Evolutionary conservation across 2,888 invertebrate genomes (phyloP).

Genomic region (Panopea generosa): DNA sequence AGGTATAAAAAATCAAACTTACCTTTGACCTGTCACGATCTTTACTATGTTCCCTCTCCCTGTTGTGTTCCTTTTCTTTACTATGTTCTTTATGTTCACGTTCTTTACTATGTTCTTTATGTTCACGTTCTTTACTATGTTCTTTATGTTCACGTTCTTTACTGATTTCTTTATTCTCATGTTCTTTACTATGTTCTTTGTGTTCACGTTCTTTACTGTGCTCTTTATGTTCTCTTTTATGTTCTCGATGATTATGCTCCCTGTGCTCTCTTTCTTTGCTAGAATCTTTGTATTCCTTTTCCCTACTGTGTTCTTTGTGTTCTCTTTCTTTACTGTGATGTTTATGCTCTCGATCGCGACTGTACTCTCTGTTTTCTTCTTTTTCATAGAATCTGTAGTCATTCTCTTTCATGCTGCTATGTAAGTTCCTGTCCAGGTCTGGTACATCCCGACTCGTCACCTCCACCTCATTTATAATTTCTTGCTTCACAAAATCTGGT

Average conservation of each 20-base stretch:
- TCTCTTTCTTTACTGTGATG: slow-evolving; percentile 33
- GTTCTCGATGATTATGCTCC: not conserved
- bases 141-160: slow-evolving; percentile 24
- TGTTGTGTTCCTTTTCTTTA: slow-evolving; percentile 17
- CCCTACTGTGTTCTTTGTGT: not conserved
- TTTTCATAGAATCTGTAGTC: slow-evolving; percentile 1
- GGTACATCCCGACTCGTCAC: too few relatives aligned
- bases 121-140: not conserved
- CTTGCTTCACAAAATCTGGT: too few relatives aligned
- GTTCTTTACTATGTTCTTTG: not conserved
- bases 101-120: slow-evolving; percentile 5
- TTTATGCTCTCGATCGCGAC: slow-evolving; percentile 18
- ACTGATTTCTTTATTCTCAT: slow-evolving; percentile 12
- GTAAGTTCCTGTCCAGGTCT: too few relatives aligned
- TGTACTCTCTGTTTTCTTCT: slow-evolving; percentile 18
- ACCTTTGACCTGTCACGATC: slow-evolving; percentile 34
- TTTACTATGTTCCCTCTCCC: slow-evolving; percentile 36
- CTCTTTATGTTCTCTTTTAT: slow-evolving; percentile 21
- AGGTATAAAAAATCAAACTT: too few relatives aligned
- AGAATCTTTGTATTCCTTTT: slow-evolving; percentile 9
- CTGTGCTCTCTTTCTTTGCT: slow-evolving; percentile 29
- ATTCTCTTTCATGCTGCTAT: not conserved
- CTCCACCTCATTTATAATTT: too few relatives aligned
- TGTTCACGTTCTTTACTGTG: slow-evolving; percentile 28
- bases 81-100: slow-evolving; percentile 32